phyloP scores from a whole-genome alignment of 2,888 invertebrate species.

The Latrodectus hesperus region DNA sequence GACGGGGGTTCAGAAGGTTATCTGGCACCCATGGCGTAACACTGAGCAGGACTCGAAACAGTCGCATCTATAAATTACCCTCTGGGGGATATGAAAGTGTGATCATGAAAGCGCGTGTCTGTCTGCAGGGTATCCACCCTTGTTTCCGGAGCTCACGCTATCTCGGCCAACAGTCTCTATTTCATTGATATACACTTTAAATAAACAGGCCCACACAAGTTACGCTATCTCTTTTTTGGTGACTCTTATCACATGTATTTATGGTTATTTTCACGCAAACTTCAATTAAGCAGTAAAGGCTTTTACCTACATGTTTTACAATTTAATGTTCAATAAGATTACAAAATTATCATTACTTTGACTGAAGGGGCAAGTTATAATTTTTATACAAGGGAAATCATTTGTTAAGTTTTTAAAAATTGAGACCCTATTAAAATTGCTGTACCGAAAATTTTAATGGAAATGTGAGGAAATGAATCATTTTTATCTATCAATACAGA shows the following conservation, averaged over 20 bases:
- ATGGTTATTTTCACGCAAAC: background rate
- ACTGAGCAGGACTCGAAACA: slow-evolving; percentile 52
- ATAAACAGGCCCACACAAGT: slow-evolving; percentile 1
- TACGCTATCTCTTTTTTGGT: background rate
- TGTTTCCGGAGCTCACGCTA: slow-evolving; percentile 13
- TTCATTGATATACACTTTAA: background rate
- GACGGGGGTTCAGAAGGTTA: slow-evolving; percentile 52
- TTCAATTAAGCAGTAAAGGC: no score
- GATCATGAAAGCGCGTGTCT: slow-evolving; percentile 35
- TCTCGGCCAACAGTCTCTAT: background rate
- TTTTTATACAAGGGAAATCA: no score
- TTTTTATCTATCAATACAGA: no score
- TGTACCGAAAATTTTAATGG: no score
- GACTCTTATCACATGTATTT: background rate
- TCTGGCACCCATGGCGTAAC: slow-evolving; percentile 42
- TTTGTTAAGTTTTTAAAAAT: no score
- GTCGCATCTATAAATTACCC: slow-evolving; percentile 67
- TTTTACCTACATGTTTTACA: no score
- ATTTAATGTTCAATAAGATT: no score
- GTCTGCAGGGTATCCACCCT: background rate
- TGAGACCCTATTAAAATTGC: no score
- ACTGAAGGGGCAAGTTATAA: no score
- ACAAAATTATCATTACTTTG: no score
- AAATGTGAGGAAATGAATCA: no score
- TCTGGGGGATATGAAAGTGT: slow-evolving; percentile 34